phyloP scores from a whole-genome alignment of 2,113 vertebrate genomes.

The Cephalopterus ornatus region DNA sequence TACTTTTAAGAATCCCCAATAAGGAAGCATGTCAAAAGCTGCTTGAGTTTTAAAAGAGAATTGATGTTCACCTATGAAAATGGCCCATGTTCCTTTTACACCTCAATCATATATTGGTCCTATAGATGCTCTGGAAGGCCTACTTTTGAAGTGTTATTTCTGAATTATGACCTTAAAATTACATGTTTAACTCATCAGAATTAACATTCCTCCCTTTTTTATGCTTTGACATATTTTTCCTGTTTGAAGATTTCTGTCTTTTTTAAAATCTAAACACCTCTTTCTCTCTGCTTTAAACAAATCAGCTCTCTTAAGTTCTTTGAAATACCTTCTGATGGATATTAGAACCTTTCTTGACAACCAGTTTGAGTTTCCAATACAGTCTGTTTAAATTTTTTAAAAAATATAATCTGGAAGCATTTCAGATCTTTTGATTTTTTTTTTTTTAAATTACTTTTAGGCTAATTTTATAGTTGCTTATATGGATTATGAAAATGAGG shows the following conservation, averaged over 20 bases:
- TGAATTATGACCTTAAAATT: neutral
- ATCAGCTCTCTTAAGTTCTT: neutral
- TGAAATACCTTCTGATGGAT: neutral
- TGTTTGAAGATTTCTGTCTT: neutral
- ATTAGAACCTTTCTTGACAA: neutral
- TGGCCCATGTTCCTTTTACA: neutral
- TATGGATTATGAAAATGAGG: neutral
- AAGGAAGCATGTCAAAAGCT: neutral
- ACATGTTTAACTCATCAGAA: neutral
- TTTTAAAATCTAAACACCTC: neutral
- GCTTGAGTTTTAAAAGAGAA: neutral
- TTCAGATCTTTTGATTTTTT: neutral
- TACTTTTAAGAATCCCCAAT: neutral
- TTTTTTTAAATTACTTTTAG: neutral
- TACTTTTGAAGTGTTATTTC: neutral
- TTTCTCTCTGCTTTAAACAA: neutral
- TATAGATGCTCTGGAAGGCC: neutral
- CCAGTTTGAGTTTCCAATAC: neutral
- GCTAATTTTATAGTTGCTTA: neutral
- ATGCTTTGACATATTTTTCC: neutral
- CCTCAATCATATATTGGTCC: neutral
- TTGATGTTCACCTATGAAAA: neutral
- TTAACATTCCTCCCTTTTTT: neutral
- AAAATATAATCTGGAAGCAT: neutral
- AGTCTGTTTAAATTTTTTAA: neutral